Evolutionary conservation across 2,113 vertebrate genomes (phyloP).

Genomic region (Cyprinus carpio): DNA sequence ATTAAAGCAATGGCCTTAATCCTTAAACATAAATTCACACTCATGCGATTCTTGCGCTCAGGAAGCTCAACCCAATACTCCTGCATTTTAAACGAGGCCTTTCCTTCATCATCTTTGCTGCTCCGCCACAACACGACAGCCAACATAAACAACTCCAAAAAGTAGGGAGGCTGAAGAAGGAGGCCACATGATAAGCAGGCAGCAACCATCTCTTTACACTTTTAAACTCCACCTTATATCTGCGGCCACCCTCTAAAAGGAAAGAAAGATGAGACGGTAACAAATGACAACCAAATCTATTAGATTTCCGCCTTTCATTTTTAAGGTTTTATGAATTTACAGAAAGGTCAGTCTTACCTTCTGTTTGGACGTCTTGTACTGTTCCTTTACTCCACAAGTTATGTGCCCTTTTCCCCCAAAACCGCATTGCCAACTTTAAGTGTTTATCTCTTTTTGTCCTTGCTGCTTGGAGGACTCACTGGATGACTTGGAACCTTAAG

Average conservation of each 20-base stretch:
- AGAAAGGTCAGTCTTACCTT: slow-evolving; percentile 68
- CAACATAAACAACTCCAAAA: slow-evolving; percentile 81
- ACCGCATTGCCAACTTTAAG: slow-evolving; percentile 80
- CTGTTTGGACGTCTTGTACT: slow-evolving; percentile 78
- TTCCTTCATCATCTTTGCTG: slow-evolving; percentile 70
- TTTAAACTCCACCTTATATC: slow-evolving; percentile 87
- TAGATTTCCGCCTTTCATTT: background rate
- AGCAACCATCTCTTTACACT: slow-evolving; percentile 83
- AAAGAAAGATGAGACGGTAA: background rate
- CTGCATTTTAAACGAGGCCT: slow-evolving; percentile 81
- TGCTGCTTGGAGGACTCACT: background rate
- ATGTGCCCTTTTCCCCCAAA: slow-evolving; percentile 79
- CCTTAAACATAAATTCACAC: slow-evolving; percentile 70
- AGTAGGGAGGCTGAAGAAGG: slow-evolving; percentile 71
- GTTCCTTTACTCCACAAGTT: slow-evolving; percentile 85
- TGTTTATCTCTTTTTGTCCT: slow-evolving; percentile 70
- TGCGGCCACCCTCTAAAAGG: slow-evolving; percentile 70
- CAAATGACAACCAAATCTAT: background rate
- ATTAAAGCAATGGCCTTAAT: no score
- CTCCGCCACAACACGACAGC: slow-evolving; percentile 85
- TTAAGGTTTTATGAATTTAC: background rate
- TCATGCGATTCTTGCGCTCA: slow-evolving; percentile 83
- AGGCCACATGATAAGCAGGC: slow-evolving; percentile 88
- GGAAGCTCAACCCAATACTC: slow-evolving; percentile 88
- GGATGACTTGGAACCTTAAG: slow-evolving; percentile 15